Evolutionary conservation across 2,888 invertebrate species (phyloP).

Genomic region (Hylaea fasciaria): DNA sequence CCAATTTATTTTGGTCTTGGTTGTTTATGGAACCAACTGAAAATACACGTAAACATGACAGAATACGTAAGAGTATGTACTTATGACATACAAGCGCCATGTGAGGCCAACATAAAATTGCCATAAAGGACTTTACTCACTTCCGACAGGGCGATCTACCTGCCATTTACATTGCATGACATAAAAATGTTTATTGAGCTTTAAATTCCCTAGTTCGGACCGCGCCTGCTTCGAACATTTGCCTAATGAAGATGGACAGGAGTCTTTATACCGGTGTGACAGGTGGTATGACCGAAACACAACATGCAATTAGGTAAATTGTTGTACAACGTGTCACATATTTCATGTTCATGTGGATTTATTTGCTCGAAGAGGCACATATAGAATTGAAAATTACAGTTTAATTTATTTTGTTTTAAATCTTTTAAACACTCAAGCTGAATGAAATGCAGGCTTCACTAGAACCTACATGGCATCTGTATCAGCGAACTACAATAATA

Average conservation of each 20-base stretch:
- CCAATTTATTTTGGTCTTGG: not conserved
- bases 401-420: too few relatives aligned
- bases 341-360: not conserved
- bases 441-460: too few relatives aligned
- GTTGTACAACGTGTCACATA: conserved; percentile 36
- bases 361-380: not conserved
- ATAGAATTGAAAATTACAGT: too few relatives aligned
- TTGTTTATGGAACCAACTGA: not conserved
- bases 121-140: conserved; percentile 15
- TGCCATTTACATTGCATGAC: conserved; percentile 57
- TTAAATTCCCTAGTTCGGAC: conserved; percentile 49
- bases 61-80: not conserved
- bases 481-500: too few relatives aligned
- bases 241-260: conserved; percentile 75
- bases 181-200: conserved; percentile 67
- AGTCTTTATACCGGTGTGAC: conserved; percentile 59
- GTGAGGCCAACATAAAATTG: not conserved
- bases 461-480: too few relatives aligned
- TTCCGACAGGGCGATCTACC: conserved; percentile 32
- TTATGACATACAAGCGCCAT: too few relatives aligned
- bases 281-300: conserved; percentile 55
- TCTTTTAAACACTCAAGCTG: too few relatives aligned
- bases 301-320: conserved; percentile 63
- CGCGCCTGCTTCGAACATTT: conserved; percentile 56
- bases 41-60: conserved; percentile 5